Conservation (phyloP, 2,888 invertebrate species). For the Papilio demoleus region DNA sequence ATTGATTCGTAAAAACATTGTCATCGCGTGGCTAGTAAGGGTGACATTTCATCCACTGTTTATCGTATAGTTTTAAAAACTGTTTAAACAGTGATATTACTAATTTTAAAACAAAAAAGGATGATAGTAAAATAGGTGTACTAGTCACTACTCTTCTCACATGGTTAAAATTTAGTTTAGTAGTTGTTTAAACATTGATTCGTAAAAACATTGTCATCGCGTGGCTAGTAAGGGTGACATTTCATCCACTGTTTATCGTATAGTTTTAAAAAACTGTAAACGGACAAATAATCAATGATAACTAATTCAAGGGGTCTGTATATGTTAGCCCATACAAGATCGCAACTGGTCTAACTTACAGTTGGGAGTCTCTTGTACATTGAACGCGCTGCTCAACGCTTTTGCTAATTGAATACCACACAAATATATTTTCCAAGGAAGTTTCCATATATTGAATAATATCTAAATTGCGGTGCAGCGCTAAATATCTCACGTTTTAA, state of each 20-base stretch:
- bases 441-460: conserved; percentile 51
- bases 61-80: no score
- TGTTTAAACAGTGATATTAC: no score
- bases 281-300: no score
- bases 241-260: no score
- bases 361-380: background rate
- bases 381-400: background rate
- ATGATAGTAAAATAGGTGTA: background rate
- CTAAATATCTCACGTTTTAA: conserved; percentile 72
- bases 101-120: no score
- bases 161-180: conserved; percentile 16
- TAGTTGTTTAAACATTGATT: background rate
- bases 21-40: no score
- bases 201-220: no score
- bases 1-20: no score
- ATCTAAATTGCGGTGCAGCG: conserved; percentile 47
- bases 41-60: no score
- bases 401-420: conserved; percentile 35
- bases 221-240: no score
- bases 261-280: no score
- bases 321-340: background rate
- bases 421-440: conserved; percentile 27
- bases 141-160: background rate
- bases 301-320: background rate
- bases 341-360: no score